Evolutionary conservation across 1,140 invertebrate species (phyloP).

Genomic region (Brachionus angularis): DNA sequence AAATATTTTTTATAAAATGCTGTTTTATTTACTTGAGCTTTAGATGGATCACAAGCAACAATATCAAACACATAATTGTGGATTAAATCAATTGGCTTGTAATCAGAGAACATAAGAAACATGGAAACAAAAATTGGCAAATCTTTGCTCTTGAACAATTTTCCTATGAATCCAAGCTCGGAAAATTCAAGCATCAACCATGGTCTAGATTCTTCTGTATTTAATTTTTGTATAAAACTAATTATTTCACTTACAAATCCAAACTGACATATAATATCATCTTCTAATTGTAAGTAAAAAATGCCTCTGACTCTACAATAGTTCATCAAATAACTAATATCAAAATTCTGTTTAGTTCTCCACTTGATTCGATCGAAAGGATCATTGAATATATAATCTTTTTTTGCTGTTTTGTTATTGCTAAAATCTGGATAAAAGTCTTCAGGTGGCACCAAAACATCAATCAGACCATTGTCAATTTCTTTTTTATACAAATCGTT

Average conservation of each 20-base stretch:
- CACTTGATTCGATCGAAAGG: slow-evolving; percentile 78
- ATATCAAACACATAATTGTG: slow-evolving; percentile 83
- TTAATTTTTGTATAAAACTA: slow-evolving; percentile 72
- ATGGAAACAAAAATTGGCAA: slow-evolving; percentile 82
- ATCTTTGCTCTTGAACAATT: slow-evolving; percentile 84
- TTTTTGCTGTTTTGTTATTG: slow-evolving; percentile 51
- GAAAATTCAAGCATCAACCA: slow-evolving; percentile 95
- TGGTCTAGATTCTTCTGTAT: slow-evolving; percentile 63
- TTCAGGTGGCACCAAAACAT: slow-evolving; percentile 77
- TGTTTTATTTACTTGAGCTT: slow-evolving; percentile 54
- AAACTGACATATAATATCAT: slow-evolving; percentile 84
- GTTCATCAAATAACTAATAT: slow-evolving; percentile 92
- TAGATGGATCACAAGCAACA: slow-evolving; percentile 71
- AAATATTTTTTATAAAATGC: slow-evolving; percentile 29
- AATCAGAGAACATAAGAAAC: slow-evolving; percentile 88
- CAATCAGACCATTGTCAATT: slow-evolving; percentile 74
- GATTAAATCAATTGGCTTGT: slow-evolving; percentile 94
- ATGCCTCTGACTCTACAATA: slow-evolving; percentile 70
- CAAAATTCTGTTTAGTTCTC: slow-evolving; percentile 92
- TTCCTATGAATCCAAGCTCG: slow-evolving; percentile 66
- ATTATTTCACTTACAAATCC: slow-evolving; percentile 80
- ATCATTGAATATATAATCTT: slow-evolving; percentile 75
- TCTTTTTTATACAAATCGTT: slow-evolving; percentile 69
- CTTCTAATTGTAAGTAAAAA: slow-evolving; percentile 72
- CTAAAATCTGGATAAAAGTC: slow-evolving; percentile 81